Evolutionary conservation across 1,140 invertebrate genomes (phyloP).

Genomic region (Drosophila ambigua): DNA sequence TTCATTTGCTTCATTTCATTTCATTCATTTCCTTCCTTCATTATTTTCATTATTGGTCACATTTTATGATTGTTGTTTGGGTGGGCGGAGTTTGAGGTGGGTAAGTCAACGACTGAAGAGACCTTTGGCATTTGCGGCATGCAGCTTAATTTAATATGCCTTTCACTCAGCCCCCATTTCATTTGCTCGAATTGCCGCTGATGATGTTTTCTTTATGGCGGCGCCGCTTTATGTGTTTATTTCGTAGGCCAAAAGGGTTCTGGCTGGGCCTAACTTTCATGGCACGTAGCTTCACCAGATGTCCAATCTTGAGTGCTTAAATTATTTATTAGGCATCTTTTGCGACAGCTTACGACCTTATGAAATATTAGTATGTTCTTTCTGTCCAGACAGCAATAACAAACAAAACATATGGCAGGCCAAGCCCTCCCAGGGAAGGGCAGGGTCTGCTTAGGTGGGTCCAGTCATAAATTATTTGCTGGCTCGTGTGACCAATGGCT

Average conservation of each 20-base stretch:
- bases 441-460: slow-evolving; percentile 16
- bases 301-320: slow-evolving; percentile 64
- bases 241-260: slow-evolving; percentile 58
- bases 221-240: slow-evolving; percentile 71
- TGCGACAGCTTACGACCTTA: slow-evolving; percentile 68
- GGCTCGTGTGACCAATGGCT: slow-evolving; percentile 45
- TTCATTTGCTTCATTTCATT: slow-evolving; percentile 38
- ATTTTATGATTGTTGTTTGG: slow-evolving; percentile 63
- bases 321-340: slow-evolving; percentile 77
- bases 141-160: slow-evolving; percentile 69
- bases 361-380: slow-evolving; percentile 64
- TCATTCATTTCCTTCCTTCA: slow-evolving; percentile 54
- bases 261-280: background rate
- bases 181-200: slow-evolving; percentile 37
- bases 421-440: background rate
- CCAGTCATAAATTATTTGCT: slow-evolving; percentile 61
- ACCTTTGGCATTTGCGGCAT: slow-evolving; percentile 63
- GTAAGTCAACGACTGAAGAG: background rate
- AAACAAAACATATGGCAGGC: slow-evolving; percentile 39
- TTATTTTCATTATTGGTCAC: slow-evolving; percentile 75
- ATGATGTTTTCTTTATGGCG: slow-evolving; percentile 54
- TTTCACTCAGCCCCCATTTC: slow-evolving; percentile 24
- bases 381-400: slow-evolving; percentile 33
- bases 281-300: slow-evolving; percentile 41
- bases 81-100: background rate